Conservation (phyloP, 1,140 invertebrate genomes). For the Sogatella furcifera region DNA sequence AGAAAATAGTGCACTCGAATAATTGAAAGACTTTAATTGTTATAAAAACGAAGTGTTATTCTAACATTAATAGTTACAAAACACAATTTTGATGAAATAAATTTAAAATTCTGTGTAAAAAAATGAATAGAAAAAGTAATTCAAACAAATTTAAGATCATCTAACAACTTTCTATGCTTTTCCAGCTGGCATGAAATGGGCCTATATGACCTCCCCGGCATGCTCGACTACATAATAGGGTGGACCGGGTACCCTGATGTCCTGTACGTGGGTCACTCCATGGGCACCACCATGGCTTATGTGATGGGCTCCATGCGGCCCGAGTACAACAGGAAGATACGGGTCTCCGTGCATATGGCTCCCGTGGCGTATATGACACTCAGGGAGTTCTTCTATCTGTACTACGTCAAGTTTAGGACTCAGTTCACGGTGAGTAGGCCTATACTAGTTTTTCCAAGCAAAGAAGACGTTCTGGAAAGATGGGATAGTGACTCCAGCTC, state of each 20-base stretch:
- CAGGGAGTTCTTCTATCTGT: not conserved
- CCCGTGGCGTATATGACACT: slow-evolving; percentile 56
- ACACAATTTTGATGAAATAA: no score
- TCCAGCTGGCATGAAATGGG: slow-evolving; percentile 45
- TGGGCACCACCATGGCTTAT: slow-evolving; percentile 43
- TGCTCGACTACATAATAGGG: slow-evolving; percentile 46
- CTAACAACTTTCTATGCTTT: no score
- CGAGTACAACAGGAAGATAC: slow-evolving; percentile 47
- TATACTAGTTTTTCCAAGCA: no score
- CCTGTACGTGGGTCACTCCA: slow-evolving; percentile 46
- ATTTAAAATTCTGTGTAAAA: no score
- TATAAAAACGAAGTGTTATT: no score
- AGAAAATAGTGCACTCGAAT: no score
- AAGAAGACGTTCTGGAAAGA: no score
- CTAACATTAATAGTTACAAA: no score
- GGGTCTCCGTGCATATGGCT: slow-evolving; percentile 51
- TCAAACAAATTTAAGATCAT: no score
- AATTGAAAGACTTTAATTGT: no score
- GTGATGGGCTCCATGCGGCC: slow-evolving; percentile 38
- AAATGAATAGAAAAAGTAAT: no score
- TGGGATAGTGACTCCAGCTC: no score
- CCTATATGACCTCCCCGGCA: slow-evolving; percentile 46
- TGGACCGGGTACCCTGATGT: slow-evolving; percentile 36
- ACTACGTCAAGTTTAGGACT: not conserved
- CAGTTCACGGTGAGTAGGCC: not conserved